These are phyloP conservation scores for Oxytorus armatus DNA, from an alignment of 2,888 invertebrate species.

Conservation along the genomic window DNA sequence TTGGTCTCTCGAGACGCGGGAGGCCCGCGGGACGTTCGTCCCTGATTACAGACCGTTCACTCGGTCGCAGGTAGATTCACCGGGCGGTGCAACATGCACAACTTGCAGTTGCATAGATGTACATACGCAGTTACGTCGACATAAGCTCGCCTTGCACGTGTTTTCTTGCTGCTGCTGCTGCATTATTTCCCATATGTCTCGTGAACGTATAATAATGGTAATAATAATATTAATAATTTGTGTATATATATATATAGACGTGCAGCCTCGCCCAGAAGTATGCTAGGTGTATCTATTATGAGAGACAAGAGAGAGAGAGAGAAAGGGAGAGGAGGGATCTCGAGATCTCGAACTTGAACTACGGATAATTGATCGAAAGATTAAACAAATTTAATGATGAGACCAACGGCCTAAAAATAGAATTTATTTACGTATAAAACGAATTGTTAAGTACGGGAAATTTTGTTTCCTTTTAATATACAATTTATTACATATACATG, in stretches of 20 bases:
- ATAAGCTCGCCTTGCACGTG: slow-evolving; percentile 55
- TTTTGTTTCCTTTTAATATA: not conserved
- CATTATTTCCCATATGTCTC: slow-evolving; percentile 45
- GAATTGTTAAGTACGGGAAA: too few relatives aligned
- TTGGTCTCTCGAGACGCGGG: slow-evolving; percentile 60
- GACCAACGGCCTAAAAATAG: not conserved
- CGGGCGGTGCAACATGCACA: slow-evolving; percentile 52
- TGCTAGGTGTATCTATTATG: slow-evolving; percentile 22
- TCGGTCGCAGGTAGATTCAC: slow-evolving; percentile 59
- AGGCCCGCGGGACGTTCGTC: slow-evolving; percentile 63
- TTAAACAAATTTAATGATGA: not conserved
- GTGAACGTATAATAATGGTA: slow-evolving; percentile 29
- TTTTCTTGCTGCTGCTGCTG: slow-evolving; percentile 33
- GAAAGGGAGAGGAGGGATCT: slow-evolving; percentile 51
- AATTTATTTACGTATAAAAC: not conserved
- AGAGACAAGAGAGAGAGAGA: slow-evolving; percentile 67
- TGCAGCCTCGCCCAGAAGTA: slow-evolving; percentile 50
- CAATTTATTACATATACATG: not conserved
- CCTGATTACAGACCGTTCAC: slow-evolving; percentile 67
- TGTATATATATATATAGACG: slow-evolving; percentile 15
- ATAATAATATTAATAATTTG: slow-evolving; percentile 42
- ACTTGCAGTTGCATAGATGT: slow-evolving; percentile 44
- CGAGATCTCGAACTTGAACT: slow-evolving; percentile 29
- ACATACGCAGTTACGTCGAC: slow-evolving; percentile 19
- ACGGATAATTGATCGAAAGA: slow-evolving; percentile 2